Base-by-base conservation (phyloP, 2,113 vertebrate genomes). In the Oncorhynchus keta region DNA sequence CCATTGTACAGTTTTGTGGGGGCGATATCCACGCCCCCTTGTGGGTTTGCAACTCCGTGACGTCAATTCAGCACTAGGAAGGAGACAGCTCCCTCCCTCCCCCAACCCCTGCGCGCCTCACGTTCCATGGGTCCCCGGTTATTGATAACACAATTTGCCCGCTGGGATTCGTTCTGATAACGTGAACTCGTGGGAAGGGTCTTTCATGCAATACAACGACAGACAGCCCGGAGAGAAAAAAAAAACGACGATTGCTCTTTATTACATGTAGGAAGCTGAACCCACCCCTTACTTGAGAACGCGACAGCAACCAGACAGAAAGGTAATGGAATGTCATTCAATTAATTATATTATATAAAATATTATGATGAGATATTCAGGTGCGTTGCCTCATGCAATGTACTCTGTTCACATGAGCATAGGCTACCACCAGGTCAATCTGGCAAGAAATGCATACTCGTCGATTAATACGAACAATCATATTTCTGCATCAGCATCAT, bases 11-110 rank as follows among this genome's bases (percentile, higher is more conserved):
- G 66, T 64, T 80, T 73, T 69, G 83, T 48, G 18, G 26, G 28
- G 70, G 39, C 2, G 7, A 3, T 28, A 51, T 49, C 32, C 86
- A 87, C 92, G 92, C 91, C 91, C 88, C 86, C 89, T 88, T 0
- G 77, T 35, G 91, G 87, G 26, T 64, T 72, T 68, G 68, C 88
- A 76, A 81, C 73, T 87, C 84, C 83, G 90, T 94, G 91, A 93
- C 92, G 92, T 93, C 90, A 93, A 89, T 94, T 92, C 90, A 94
- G 93, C 92, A 92, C 93, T 70, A 88, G 87, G 88, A 90, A 88
- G 82, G 88, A 90, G 89, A 92, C 91, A 93, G 92, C 90, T 89
- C 89, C 87, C 89, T 12, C 39, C 39, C 39, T 75, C 88, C 83
- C 84, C 86, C 79, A 80, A 89, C 69, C 90, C 90, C 84, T 55